Conservation (phyloP, 2,113 vertebrate species). For the Chionodraco myersi region DNA sequence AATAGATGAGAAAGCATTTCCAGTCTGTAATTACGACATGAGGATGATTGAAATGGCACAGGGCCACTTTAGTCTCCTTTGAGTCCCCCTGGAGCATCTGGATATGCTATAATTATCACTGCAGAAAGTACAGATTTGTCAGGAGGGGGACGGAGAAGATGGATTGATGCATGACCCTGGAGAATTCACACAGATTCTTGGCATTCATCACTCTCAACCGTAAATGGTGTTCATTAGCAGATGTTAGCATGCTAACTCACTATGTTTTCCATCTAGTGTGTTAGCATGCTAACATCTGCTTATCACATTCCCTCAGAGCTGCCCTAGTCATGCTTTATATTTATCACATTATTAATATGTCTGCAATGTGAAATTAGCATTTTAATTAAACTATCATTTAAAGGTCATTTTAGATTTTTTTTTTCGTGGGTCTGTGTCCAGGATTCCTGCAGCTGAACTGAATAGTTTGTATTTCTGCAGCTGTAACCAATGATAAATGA, state of each 20-base stretch:
- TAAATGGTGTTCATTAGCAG: no score
- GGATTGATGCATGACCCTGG: not conserved
- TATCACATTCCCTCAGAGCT: no score
- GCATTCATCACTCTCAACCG: not conserved
- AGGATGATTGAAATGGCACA: slow-evolving; percentile 49
- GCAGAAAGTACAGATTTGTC: slow-evolving; percentile 23
- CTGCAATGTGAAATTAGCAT: no score
- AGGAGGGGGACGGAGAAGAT: not conserved
- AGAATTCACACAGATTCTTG: not conserved
- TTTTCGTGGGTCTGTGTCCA: not conserved
- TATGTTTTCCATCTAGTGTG: no score
- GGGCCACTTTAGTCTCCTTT: slow-evolving; percentile 39
- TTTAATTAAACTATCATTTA: not conserved
- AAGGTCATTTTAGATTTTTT: not conserved
- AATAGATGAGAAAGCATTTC: slow-evolving; percentile 56
- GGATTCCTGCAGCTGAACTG: not conserved
- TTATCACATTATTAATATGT: not conserved
- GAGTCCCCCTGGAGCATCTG: slow-evolving; percentile 30
- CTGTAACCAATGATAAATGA: slow-evolving; percentile 1
- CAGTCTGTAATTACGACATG: slow-evolving; percentile 21
- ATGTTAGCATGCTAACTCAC: no score
- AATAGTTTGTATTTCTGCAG: not conserved
- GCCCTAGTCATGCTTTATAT: not conserved
- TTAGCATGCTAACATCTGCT: no score
- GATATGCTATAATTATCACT: slow-evolving; percentile 21